Evolutionary conservation across 2,888 invertebrate genomes (phyloP), one percentile per base, ranked within the genome.

Genomic region (Cephus rjabovi): DNA sequence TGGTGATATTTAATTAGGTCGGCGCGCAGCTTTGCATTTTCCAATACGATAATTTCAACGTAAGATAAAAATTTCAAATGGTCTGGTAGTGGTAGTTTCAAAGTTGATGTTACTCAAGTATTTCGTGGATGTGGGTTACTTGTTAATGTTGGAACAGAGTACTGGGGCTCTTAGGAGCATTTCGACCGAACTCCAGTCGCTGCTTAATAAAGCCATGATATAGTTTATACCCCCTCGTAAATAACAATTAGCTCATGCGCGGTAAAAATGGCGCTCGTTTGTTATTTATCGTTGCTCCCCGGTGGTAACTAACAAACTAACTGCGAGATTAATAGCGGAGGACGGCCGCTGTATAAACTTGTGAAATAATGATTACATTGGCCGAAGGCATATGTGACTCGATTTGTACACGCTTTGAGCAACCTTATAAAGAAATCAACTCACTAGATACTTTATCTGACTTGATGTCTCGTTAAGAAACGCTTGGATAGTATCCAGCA

Each of bases 161-260:
- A 56, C 56, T 9, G 23, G 23, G 2, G 0, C 2, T 15, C 56
- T 56, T 56, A 56, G 6, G 23, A 23, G 9, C 23, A 56, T 9
- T 23, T 56, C 9, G 23, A 6, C 56, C 31, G 12, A 33, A 71
- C 31, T 71, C 71, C 71, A 34, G 33, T 31, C 33, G 31, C 71
- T 75, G 81, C 84, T 87, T 87, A 87, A 88, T 89, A 87, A 87
- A 88, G 86, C 82, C 83, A 82, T 85, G 86, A 84, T 86, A 86
- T 85, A 84, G 83, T 87, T 87, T 87, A 87, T 86, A 86, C 77
- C 85, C 84, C 82, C 84, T 89, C 87, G 89, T 89, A 89, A 89
- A 89, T 89, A 89, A 89, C 87, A 89, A 89, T 89, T 89, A 89
- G 87, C 86, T 82, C 81, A 81, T 78, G 80, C 80, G 84, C 82